These are phyloP conservation scores for Cichladusa arquata DNA, from an alignment of 2,113 vertebrate species.

Conservation along the genomic window DNA sequence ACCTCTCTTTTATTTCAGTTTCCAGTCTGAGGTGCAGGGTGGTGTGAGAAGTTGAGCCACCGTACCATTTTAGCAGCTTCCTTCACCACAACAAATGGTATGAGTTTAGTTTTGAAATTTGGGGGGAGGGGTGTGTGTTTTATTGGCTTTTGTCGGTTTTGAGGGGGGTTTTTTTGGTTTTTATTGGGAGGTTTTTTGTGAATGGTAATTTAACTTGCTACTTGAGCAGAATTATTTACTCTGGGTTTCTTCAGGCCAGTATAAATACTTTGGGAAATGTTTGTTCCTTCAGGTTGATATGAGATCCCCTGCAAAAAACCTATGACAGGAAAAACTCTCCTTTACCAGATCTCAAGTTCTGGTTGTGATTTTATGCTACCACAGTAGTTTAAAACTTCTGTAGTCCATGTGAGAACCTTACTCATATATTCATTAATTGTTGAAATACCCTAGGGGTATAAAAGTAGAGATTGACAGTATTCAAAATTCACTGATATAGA, in stretches of 20 bases:
- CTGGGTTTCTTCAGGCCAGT: neutral
- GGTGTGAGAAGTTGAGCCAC: neutral
- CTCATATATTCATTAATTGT: neutral
- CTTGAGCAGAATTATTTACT: neutral
- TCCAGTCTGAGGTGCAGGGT: neutral
- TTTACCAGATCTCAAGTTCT: neutral
- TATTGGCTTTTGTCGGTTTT: neutral
- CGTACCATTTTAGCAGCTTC: neutral
- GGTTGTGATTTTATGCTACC: neutral
- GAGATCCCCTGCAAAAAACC: neutral
- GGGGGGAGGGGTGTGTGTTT: neutral
- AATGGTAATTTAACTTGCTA: neutral
- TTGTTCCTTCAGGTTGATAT: neutral
- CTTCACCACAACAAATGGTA: neutral
- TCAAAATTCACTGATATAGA: neutral
- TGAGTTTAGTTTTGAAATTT: neutral
- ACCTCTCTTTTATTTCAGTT: neutral
- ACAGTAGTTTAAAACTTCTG: neutral
- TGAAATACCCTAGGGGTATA: neutral
- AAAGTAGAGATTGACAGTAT: constrained; percentile 8
- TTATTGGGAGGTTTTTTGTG: neutral
- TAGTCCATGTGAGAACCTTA: neutral
- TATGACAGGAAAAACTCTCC: neutral
- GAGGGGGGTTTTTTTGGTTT: accelerated
- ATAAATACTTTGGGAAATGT: neutral